Conservation (phyloP, 2,113 vertebrate species). For the Leucoraja erinaceus region DNA sequence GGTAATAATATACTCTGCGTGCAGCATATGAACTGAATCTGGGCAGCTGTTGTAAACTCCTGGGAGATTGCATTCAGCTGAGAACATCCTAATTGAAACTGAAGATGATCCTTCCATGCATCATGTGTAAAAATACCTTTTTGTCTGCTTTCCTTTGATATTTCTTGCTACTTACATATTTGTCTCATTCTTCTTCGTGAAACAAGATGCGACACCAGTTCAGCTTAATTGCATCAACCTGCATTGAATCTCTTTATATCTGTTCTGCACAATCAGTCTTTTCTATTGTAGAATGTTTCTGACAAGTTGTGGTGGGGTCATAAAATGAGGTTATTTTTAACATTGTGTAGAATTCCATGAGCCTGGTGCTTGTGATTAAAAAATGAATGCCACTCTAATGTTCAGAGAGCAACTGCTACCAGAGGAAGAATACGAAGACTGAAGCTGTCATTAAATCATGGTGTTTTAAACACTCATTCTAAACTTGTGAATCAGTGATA, state of each 20-base stretch:
- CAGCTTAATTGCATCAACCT: not conserved
- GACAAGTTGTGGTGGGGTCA: not conserved
- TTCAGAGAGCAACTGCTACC: not conserved
- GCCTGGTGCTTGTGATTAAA: not conserved
- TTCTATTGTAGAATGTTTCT: not conserved
- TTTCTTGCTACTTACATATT: not conserved
- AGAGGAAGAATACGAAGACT: not conserved
- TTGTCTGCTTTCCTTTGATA: not conserved
- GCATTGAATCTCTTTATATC: not conserved
- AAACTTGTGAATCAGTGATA: not conserved
- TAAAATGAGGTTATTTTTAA: not conserved
- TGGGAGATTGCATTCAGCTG: not conserved
- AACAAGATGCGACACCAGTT: not conserved
- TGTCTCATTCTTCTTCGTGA: not conserved
- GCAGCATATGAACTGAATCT: not conserved
- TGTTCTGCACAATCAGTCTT: not conserved
- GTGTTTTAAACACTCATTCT: too few relatives aligned
- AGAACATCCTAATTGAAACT: constrained; percentile 26
- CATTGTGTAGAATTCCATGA: not conserved
- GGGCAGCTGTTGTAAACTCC: constrained; percentile 11
- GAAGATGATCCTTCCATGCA: constrained; percentile 5
- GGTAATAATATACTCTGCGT: constrained; percentile 1
- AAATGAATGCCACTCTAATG: not conserved
- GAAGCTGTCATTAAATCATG: not conserved
- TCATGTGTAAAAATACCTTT: constrained; percentile 20